Evolutionary conservation across 2,113 vertebrate genomes (phyloP).

Genomic region (Corythaixoides concolor): DNA sequence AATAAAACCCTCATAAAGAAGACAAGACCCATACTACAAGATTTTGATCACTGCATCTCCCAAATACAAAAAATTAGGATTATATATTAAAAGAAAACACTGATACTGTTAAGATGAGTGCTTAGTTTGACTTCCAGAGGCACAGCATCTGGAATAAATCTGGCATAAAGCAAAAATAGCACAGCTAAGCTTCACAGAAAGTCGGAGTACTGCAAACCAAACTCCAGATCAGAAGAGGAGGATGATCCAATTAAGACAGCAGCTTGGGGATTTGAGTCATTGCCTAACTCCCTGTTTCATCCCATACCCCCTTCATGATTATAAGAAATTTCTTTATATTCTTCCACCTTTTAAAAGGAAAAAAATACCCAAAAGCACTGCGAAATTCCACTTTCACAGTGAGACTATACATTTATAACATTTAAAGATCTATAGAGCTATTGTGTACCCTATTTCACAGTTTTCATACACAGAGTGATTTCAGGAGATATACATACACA

Average conservation of each 20-base stretch:
- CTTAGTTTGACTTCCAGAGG: background rate
- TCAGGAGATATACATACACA: background rate
- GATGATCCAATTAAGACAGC: slow-evolving; percentile 31
- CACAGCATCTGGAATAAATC: slow-evolving; percentile 4
- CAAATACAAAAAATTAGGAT: background rate
- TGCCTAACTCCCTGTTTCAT: slow-evolving; percentile 10
- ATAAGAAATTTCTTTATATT: background rate
- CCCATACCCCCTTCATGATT: background rate
- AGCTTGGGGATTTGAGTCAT: background rate
- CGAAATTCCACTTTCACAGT: background rate
- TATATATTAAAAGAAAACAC: background rate
- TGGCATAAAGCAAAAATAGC: background rate
- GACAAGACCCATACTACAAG: background rate
- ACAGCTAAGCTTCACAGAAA: background rate
- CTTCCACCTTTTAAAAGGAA: background rate
- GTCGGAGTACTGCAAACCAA: background rate
- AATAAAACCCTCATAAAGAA: background rate
- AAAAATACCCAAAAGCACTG: background rate
- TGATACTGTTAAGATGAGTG: background rate
- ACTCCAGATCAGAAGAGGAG: slow-evolving; percentile 3
- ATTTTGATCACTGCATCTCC: background rate
- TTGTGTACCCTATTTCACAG: background rate
- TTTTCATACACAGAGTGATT: background rate
- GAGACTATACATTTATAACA: background rate
- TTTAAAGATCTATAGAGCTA: background rate